A percentile compares a stretch with the other conserved stretches of the same genome.
Conservation (phyloP, 2,888 invertebrate species). For the Aleiodes testaceus region DNA sequence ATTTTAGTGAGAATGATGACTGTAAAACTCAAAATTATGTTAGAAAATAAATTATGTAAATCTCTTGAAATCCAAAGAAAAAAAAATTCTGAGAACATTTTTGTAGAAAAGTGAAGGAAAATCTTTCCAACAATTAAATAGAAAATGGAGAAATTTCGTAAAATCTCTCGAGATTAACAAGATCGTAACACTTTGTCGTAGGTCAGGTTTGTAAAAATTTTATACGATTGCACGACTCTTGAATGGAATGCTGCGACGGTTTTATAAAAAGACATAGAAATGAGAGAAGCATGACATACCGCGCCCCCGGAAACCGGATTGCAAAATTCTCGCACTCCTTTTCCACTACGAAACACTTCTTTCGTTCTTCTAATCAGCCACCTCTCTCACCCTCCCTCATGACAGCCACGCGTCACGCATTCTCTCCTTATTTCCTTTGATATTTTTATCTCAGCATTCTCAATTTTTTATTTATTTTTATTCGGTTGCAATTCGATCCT, state of each 20-base stretch:
- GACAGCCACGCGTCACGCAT: constrained; percentile 30
- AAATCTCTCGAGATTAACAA: too few relatives aligned
- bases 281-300: constrained; percentile 25
- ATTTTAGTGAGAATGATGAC: too few relatives aligned
- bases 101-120: too few relatives aligned
- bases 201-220: constrained; percentile 21
- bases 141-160: too few relatives aligned
- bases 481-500: neutral
- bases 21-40: too few relatives aligned
- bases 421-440: neutral
- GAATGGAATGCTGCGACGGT: neutral
- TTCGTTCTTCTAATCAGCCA: constrained; percentile 11
- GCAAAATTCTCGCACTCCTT: constrained; percentile 28
- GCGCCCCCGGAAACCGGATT: constrained; percentile 34
- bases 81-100: too few relatives aligned
- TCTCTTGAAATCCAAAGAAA: too few relatives aligned
- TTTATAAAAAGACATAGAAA: too few relatives aligned
- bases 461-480: constrained; percentile 13
- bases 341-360: constrained; percentile 17
- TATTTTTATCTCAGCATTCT: constrained; percentile 22
- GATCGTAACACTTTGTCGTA: constrained; percentile 20
- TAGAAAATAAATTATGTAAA: too few relatives aligned
- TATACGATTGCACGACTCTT: constrained; percentile 18
- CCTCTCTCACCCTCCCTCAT: neutral
- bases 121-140: too few relatives aligned